Conservation (phyloP, 2,797 vertebrate species). For the Thripadectes ignobilis region DNA sequence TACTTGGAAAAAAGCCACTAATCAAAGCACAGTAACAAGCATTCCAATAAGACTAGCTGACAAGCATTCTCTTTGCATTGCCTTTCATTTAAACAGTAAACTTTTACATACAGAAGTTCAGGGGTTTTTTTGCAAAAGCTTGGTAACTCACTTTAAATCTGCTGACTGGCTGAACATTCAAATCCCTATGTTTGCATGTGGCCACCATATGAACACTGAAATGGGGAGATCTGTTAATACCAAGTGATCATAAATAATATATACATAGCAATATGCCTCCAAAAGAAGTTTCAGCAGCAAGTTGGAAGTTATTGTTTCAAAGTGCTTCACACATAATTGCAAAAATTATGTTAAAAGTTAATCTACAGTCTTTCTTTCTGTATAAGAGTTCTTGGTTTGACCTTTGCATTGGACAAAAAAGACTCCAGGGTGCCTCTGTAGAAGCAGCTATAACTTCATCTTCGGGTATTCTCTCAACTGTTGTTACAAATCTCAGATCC, state of each 20-base stretch:
- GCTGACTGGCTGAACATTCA: not conserved
- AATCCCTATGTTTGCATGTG: not conserved
- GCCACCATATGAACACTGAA: not conserved
- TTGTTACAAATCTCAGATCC: not conserved
- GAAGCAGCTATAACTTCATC: not conserved
- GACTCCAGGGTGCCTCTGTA: accelerated
- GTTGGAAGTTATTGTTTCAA: not conserved
- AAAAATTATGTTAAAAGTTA: not conserved
- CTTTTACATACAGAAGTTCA: not conserved
- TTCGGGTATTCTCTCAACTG: not conserved
- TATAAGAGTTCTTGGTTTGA: not conserved
- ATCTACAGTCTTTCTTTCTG: not conserved
- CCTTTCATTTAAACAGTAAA: constrained; percentile 52
- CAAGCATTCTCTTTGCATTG: constrained; percentile 24
- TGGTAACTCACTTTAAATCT: not conserved
- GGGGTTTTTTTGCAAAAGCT: accelerated
- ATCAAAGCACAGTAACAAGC: constrained; percentile 15
- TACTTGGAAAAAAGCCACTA: not conserved
- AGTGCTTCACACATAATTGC: not conserved
- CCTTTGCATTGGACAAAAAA: not conserved
- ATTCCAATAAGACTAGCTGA: not conserved
- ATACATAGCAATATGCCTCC: not conserved
- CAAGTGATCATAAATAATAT: not conserved
- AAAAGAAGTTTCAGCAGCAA: not conserved
- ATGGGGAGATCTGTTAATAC: not conserved